Conservation (phyloP, 2,113 vertebrate genomes). For the Leuciscus idus region DNA sequence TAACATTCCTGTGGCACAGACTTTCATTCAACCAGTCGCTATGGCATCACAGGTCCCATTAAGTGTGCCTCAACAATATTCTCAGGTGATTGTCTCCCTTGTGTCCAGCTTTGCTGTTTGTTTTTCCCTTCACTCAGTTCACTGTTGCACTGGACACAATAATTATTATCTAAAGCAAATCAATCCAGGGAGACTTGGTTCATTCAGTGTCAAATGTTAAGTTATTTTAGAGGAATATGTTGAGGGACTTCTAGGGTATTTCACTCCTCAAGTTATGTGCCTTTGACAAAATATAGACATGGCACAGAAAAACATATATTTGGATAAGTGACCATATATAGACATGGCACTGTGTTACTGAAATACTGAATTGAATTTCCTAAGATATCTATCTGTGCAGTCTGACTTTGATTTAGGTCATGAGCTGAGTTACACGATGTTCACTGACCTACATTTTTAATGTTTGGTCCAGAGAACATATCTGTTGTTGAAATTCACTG, state of each 20-base stretch:
- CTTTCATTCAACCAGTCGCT: constrained; percentile 71
- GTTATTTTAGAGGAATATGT: constrained; percentile 19
- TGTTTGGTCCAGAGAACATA: neutral
- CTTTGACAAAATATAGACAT: neutral
- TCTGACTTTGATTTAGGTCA: constrained; percentile 26
- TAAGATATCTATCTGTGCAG: neutral
- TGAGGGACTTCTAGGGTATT: constrained; percentile 2
- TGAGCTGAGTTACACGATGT: constrained; percentile 12
- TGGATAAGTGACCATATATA: neutral
- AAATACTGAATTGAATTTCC: constrained; percentile 3
- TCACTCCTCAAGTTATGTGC: neutral
- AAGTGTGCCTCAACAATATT: constrained; percentile 74
- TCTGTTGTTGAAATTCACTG: neutral
- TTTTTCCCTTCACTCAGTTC: neutral
- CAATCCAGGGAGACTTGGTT: neutral
- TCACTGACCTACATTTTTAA: constrained; percentile 20
- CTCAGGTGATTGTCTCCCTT: constrained; percentile 73
- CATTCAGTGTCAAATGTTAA: neutral
- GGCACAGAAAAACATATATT: neutral
- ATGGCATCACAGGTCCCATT: constrained; percentile 77
- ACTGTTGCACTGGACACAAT: constrained; percentile 16
- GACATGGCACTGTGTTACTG: neutral
- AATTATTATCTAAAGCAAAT: neutral
- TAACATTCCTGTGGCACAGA: constrained; percentile 67
- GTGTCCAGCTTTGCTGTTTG: constrained; percentile 22